phyloP scores from a whole-genome alignment of 2,888 invertebrate species.

The Caenorhabditis sp. region DNA sequence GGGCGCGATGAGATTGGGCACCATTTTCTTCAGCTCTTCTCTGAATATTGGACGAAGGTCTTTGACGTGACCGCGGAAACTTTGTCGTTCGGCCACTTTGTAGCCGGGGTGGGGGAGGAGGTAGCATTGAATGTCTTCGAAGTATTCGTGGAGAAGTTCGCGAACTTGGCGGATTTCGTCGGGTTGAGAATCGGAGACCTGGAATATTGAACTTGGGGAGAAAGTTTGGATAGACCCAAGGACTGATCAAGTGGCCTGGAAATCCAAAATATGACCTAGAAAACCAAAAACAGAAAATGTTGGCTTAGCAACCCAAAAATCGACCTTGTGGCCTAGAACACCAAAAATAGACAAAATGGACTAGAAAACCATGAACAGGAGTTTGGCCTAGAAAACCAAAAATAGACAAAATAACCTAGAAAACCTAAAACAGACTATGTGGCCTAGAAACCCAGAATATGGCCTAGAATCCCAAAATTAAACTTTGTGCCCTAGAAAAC shows the following conservation, averaged over 20 bases:
- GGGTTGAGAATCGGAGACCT: slow-evolving; percentile 44
- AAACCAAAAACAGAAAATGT: too few relatives aligned
- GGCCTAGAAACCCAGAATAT: neutral
- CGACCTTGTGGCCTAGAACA: too few relatives aligned
- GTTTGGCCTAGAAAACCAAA: too few relatives aligned
- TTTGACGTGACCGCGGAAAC: slow-evolving; percentile 67
- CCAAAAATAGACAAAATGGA: too few relatives aligned
- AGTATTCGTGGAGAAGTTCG: slow-evolving; percentile 58
- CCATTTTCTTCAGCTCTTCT: slow-evolving; percentile 66
- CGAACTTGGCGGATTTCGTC: slow-evolving; percentile 53
- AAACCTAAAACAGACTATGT: neutral
- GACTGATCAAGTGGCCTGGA: too few relatives aligned
- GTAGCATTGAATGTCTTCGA: slow-evolving; percentile 61
- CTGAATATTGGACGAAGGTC: slow-evolving; percentile 66
- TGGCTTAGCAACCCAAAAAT: too few relatives aligned
- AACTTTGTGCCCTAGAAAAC: neutral
- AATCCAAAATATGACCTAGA: too few relatives aligned
- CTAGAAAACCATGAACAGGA: too few relatives aligned
- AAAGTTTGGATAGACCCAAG: too few relatives aligned
- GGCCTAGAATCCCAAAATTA: neutral
- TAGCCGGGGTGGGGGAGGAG: slow-evolving; percentile 69
- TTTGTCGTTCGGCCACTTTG: slow-evolving; percentile 65
- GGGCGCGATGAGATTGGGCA: slow-evolving; percentile 59
- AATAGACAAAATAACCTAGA: neutral
- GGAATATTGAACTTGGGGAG: neutral